phyloP scores from a whole-genome alignment of 2,113 vertebrate genomes.

The Ciconia stormi region DNA sequence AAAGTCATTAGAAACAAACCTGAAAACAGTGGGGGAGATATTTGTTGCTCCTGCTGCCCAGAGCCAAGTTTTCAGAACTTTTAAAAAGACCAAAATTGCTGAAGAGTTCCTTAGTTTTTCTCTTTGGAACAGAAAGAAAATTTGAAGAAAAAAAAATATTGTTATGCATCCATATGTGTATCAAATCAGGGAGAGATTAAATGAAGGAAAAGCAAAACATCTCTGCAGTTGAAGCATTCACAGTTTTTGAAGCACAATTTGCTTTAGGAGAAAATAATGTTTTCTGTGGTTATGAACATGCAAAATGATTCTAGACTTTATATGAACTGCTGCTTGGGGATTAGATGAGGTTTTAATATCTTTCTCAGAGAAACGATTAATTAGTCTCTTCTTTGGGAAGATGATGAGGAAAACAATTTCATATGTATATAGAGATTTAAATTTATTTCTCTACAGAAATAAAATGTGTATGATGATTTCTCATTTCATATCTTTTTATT shows the following conservation, averaged over 20 bases:
- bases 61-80: neutral
- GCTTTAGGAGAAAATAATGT: conserved; percentile 7
- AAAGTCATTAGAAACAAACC: neutral
- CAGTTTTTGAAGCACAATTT: neutral
- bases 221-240: neutral
- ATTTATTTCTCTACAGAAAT: conserved; percentile 20
- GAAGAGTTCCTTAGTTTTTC: neutral
- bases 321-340: neutral
- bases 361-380: conserved; percentile 31
- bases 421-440: neutral
- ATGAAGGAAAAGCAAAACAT: neutral
- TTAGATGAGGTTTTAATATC: conserved; percentile 46
- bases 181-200: neutral
- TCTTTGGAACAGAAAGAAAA: neutral
- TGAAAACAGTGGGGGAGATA: neutral
- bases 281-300: neutral
- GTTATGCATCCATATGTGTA: neutral
- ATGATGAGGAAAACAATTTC: conserved; percentile 12
- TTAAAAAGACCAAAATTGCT: neutral
- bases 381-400: conserved; percentile 21
- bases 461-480: neutral
- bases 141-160: neutral
- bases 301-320: conserved; percentile 6
- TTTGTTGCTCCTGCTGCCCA: neutral
- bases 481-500: neutral